Conservation (phyloP, 2,888 invertebrate genomes). For the Cheilosia scutellata region DNA sequence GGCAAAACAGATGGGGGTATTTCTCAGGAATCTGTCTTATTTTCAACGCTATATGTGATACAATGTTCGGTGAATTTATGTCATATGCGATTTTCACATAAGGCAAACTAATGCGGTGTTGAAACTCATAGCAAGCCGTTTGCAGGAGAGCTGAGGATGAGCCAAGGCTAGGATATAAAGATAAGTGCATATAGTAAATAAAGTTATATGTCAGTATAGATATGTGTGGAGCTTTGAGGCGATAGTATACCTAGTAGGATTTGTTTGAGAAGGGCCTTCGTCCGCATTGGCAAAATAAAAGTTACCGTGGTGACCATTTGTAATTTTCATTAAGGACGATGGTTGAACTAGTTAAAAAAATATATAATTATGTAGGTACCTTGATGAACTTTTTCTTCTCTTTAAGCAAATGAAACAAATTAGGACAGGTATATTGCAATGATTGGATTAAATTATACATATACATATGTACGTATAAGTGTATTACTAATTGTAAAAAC, state of each 20-base stretch:
- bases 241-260: slow-evolving; percentile 24
- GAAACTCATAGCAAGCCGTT: slow-evolving; percentile 32
- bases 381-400: background rate
- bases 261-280: slow-evolving; percentile 27
- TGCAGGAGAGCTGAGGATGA: slow-evolving; percentile 8
- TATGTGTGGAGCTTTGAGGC: background rate
- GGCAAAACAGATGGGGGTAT: slow-evolving; percentile 54
- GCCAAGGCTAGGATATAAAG: slow-evolving; percentile 14
- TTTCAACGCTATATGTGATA: slow-evolving; percentile 33
- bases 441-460: slow-evolving; percentile 67
- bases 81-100: slow-evolving; percentile 67
- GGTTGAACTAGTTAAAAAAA: no score
- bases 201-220: background rate
- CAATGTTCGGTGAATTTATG: slow-evolving; percentile 47
- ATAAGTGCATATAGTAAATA: slow-evolving; percentile 3
- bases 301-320: slow-evolving; percentile 43
- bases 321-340: slow-evolving; percentile 25
- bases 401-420: slow-evolving; percentile 47
- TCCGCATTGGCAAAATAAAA: slow-evolving; percentile 39
- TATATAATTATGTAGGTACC: background rate
- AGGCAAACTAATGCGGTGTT: slow-evolving; percentile 49
- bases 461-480: no score
- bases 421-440: slow-evolving; percentile 45
- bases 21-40: slow-evolving; percentile 58
- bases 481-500: no score